phyloP scores from a whole-genome alignment of 2,888 invertebrate species.

The Noctua fimbriata region DNA sequence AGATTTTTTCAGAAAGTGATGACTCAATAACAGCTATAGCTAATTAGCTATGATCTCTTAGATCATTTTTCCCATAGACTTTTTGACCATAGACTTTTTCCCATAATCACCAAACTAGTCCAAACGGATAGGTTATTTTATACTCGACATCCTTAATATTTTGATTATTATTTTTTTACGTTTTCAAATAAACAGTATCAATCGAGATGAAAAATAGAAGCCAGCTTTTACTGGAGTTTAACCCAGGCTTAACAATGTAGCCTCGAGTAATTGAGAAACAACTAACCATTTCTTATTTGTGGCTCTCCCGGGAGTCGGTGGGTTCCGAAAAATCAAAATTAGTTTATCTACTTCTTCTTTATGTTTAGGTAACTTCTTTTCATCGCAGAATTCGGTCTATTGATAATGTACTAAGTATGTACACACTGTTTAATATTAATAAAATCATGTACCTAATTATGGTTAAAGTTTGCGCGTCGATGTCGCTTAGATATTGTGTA shows the following conservation, averaged over 20 bases:
- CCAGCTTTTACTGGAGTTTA: background rate
- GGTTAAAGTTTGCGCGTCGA: background rate
- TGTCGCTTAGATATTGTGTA: background rate
- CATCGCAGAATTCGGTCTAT: background rate
- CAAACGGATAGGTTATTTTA: background rate
- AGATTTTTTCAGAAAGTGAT: background rate
- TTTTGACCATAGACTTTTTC: too few species aligned
- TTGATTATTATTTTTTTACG: too few species aligned
- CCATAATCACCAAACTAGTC: background rate
- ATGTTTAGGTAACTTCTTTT: background rate
- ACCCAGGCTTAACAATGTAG: background rate
- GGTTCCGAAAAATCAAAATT: background rate
- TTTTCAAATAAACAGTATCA: background rate
- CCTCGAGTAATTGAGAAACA: background rate
- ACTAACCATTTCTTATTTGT: background rate
- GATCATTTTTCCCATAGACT: too few species aligned
- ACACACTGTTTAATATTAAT: background rate
- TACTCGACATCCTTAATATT: too few species aligned
- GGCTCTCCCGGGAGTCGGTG: background rate
- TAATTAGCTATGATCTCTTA: too few species aligned
- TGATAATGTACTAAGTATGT: background rate
- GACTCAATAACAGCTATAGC: background rate
- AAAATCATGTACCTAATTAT: background rate
- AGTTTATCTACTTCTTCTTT: background rate
- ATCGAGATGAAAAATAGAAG: background rate